Conservation (phyloP, 1,140 invertebrate genomes). For the Thalassaphorura encarpata region DNA sequence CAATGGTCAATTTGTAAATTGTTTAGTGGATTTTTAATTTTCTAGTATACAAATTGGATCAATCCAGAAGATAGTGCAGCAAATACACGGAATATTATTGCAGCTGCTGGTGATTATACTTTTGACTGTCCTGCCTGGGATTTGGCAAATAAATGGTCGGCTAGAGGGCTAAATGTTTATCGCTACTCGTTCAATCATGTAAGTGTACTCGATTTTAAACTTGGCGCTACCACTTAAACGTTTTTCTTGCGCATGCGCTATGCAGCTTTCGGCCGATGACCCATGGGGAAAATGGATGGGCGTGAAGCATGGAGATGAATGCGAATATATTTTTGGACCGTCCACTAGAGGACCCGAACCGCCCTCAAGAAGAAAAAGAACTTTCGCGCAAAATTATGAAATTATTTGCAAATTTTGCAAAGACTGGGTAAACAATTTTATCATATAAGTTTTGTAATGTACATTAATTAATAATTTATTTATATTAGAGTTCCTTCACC, state of each 20-base stretch:
- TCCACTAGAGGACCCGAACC: not conserved
- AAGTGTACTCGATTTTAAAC: too few species aligned
- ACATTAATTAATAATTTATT: too few species aligned
- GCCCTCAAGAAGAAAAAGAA: not conserved
- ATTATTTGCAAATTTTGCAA: not conserved
- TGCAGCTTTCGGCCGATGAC: not conserved
- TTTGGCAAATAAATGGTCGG: not conserved
- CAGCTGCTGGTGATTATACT: not conserved
- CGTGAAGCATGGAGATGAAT: not conserved
- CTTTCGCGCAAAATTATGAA: not conserved
- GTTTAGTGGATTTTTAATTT: too few species aligned
- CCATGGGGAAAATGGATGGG: not conserved
- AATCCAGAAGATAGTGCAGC: not conserved
- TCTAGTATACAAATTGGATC: not conserved
- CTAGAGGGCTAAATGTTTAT: not conserved
- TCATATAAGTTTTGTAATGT: not conserved
- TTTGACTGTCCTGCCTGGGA: not conserved
- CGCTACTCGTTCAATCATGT: not conserved
- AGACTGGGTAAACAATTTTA: not conserved
- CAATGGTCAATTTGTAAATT: too few species aligned
- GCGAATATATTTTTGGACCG: not conserved
- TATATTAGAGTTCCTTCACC: too few species aligned
- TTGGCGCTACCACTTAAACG: too few species aligned
- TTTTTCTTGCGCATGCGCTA: too few species aligned
- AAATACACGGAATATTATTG: not conserved